Percentiles rank a stretch among this genome's conserved stretches.
Conservation (phyloP, 92 coral and sea anemone species). For the Muricea muricata region DNA sequence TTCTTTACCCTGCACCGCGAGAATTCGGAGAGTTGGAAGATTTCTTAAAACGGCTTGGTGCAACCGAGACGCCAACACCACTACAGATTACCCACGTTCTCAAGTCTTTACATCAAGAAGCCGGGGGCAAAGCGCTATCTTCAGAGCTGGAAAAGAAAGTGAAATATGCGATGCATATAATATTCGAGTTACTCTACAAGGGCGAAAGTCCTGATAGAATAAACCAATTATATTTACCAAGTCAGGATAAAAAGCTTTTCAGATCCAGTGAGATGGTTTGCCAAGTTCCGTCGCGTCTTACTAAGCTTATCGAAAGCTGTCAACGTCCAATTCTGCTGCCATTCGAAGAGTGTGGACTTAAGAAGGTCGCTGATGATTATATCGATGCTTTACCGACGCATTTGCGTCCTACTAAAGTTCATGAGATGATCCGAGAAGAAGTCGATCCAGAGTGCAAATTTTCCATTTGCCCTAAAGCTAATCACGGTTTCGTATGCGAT, state of each 20-base stretch:
- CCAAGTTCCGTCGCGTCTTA: constrained; percentile 25
- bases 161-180: constrained; percentile 79
- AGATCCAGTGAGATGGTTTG: constrained; percentile 31
- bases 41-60: constrained; percentile 90
- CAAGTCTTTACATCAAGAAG: constrained; percentile 78
- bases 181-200: constrained; percentile 47
- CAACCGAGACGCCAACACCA: constrained; percentile 87
- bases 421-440: constrained; percentile 30
- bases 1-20: constrained; percentile 89
- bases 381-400: constrained; percentile 19
- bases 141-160: constrained; percentile 86
- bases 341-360: constrained; percentile 24
- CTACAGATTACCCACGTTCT: constrained; percentile 81
- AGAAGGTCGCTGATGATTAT: not conserved
- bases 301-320: not conserved
- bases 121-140: constrained; percentile 84
- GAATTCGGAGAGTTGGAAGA: constrained; percentile 93
- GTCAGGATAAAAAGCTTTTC: constrained; percentile 1
- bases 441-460: constrained; percentile 16
- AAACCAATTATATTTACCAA: constrained; percentile 19
- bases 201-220: not conserved
- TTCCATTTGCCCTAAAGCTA: constrained; percentile 12
- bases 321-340: constrained; percentile 23
- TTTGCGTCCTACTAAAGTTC: constrained; percentile 4
- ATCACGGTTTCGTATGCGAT: constrained; percentile 1